Percentiles rank a stretch among this genome's conserved stretches.
These are phyloP conservation scores for Urocynchramus pylzowi DNA, from an alignment of 2,113 vertebrate species.

Conservation along the genomic window DNA sequence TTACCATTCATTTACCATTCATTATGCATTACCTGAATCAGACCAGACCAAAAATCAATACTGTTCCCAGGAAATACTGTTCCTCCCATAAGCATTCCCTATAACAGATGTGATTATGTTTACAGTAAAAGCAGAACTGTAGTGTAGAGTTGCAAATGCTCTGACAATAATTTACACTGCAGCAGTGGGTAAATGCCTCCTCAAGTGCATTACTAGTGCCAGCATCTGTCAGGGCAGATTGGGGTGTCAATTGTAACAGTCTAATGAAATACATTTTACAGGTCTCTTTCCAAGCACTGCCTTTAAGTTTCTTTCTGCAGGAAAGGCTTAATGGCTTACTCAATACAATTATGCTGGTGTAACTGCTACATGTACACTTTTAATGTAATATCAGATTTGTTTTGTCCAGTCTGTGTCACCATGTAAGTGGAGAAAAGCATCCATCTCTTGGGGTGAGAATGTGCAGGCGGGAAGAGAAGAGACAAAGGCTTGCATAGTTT, in stretches of 20 bases:
- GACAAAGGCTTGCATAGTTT: neutral
- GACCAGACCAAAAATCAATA: neutral
- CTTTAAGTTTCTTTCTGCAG: neutral
- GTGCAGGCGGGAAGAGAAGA: neutral
- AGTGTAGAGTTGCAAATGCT: neutral
- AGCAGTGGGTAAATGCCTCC: neutral
- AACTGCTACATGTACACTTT: neutral
- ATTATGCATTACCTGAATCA: neutral
- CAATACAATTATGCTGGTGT: neutral
- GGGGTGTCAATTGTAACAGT: neutral
- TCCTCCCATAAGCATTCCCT: neutral
- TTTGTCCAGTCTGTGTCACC: neutral
- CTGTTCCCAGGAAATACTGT: neutral
- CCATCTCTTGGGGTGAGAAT: neutral
- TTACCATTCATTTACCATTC: neutral
- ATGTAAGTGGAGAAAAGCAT: neutral
- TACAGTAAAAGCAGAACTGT: neutral
- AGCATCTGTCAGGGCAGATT: neutral
- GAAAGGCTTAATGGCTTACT: neutral
- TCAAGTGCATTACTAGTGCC: neutral
- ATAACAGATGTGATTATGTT: neutral
- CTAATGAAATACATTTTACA: neutral
- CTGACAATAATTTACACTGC: neutral
- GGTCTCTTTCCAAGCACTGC: neutral
- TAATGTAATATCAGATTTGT: neutral